Conservation (phyloP, 2,888 invertebrate genomes). For the Spicauda simplicius region DNA sequence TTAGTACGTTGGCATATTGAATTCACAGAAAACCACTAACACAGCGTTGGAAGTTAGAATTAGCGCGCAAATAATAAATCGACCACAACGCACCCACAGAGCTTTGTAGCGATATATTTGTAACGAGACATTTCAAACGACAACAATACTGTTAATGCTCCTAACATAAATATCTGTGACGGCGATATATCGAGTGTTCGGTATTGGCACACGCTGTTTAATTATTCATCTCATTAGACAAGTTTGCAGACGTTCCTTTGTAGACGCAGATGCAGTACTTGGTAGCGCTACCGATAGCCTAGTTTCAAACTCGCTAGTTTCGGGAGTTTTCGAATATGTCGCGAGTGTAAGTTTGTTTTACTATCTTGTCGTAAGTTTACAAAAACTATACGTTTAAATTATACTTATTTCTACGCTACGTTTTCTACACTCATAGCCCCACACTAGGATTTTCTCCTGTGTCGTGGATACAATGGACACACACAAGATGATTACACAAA, state of each 20-base stretch:
- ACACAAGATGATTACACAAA: no score
- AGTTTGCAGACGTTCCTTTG: conserved; percentile 73
- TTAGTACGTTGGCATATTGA: no score
- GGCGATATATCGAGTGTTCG: conserved; percentile 39
- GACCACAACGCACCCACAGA: conserved; percentile 26
- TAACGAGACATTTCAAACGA: conserved; percentile 34
- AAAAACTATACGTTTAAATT: no score
- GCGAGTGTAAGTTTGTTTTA: conserved; percentile 7
- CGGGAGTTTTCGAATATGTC: conserved; percentile 37
- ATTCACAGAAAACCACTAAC: no score
- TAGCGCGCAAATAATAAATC: conserved; percentile 27
- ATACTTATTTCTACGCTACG: no score
- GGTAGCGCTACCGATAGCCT: conserved; percentile 69
- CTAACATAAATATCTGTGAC: conserved; percentile 34
- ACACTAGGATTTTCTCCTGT: no score
- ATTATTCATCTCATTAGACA: conserved; percentile 82
- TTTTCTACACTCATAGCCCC: no score
- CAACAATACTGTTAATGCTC: conserved; percentile 33
- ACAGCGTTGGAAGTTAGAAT: background rate
- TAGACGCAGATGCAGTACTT: conserved; percentile 57
- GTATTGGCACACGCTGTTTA: conserved; percentile 61
- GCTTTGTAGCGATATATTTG: conserved; percentile 33
- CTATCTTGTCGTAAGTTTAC: conserved; percentile 6
- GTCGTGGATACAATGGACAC: no score
- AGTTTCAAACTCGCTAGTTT: conserved; percentile 56